Percentiles rank a stretch among this genome's conserved stretches.
Conservation (phyloP, 2,888 invertebrate species). For the Volucella zonaria region DNA sequence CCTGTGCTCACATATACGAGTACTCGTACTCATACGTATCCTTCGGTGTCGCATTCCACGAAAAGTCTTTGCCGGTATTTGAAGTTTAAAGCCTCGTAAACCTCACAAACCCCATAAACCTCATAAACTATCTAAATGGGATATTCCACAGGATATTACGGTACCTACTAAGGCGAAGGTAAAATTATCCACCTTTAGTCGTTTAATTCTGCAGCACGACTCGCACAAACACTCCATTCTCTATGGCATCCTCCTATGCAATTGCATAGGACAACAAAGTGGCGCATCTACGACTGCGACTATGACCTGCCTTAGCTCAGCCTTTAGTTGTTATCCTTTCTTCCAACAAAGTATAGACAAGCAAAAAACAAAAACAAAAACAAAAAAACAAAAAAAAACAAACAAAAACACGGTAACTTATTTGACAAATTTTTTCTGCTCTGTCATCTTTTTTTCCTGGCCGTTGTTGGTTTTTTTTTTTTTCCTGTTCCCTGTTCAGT, state of each 20-base stretch:
- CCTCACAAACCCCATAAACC: constrained; percentile 37
- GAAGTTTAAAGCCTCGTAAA: constrained; percentile 53
- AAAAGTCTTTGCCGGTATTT: constrained; percentile 19
- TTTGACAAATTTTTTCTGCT: constrained; percentile 62
- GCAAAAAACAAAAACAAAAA: constrained; percentile 23
- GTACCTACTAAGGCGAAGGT: neutral
- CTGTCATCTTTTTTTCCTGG: constrained; percentile 21
- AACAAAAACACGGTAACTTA: constrained; percentile 45
- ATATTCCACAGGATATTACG: constrained; percentile 4
- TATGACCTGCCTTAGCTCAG: constrained; percentile 7
- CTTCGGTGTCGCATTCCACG: neutral
- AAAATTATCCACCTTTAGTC: constrained; percentile 51
- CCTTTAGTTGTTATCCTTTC: constrained; percentile 49
- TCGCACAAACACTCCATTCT: constrained; percentile 46
- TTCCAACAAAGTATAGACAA: constrained; percentile 22
- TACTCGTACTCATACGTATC: too few species aligned
- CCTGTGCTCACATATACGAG: too few species aligned
- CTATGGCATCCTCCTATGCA: neutral
- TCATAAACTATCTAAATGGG: constrained; percentile 34
- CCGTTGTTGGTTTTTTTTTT: neutral
- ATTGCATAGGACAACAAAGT: constrained; percentile 40
- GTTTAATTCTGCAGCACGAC: constrained; percentile 66
- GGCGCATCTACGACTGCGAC: constrained; percentile 32
- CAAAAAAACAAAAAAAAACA: constrained; percentile 24
- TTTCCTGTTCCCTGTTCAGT: constrained; percentile 5